A percentile compares a stretch with the other conserved stretches of the same genome.
phyloP scores from a whole-genome alignment of 2,113 vertebrate species.

The Otus sunia region DNA sequence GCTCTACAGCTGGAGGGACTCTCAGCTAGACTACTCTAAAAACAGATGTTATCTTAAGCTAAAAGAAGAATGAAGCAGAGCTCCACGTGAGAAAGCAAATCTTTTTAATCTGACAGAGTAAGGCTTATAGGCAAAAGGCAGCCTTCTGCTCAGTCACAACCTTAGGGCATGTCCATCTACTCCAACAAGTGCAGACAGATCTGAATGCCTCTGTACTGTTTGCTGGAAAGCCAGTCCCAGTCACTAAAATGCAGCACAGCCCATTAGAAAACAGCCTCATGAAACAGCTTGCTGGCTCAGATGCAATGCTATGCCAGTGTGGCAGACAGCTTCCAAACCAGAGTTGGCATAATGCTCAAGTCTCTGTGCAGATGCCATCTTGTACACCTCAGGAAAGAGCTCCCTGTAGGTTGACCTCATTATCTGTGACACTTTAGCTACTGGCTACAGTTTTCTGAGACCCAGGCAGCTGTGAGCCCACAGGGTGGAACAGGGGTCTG shows the following conservation, averaged over 20 bases:
- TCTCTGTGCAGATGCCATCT: background rate
- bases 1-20: background rate
- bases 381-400: background rate
- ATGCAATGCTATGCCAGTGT: rapidly evolving
- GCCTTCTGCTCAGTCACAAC: background rate
- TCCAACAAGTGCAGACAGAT: background rate
- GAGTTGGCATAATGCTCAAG: rapidly evolving
- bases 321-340: background rate
- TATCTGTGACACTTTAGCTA: background rate
- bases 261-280: background rate
- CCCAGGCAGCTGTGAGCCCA: background rate
- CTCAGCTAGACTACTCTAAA: background rate
- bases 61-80: background rate
- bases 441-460: background rate
- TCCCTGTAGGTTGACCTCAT: background rate
- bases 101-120: background rate
- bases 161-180: background rate
- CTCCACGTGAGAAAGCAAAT: background rate
- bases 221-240: background rate
- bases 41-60: background rate
- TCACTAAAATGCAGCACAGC: background rate
- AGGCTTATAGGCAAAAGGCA: background rate
- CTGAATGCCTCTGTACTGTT: background rate
- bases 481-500: background rate
- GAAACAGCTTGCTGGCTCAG: background rate